Evolutionary conservation across 2,888 invertebrate species (phyloP).

Genomic region (Himalopsyche japonica): DNA sequence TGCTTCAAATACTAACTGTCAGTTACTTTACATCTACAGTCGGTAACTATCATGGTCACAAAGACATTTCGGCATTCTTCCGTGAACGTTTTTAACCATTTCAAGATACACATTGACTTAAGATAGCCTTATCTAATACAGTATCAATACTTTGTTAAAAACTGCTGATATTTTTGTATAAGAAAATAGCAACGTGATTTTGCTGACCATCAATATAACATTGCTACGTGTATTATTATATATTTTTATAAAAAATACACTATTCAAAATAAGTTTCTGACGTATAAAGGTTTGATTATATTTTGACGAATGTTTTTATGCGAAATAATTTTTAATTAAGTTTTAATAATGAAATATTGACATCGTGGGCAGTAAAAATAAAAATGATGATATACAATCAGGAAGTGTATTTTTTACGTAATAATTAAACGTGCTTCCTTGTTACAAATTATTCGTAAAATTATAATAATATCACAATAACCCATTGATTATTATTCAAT

Average conservation of each 20-base stretch:
- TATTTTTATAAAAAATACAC: too few relatives aligned
- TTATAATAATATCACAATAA: not conserved
- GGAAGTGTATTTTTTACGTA: not conserved
- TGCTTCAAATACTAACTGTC: not conserved
- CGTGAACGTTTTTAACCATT: not conserved
- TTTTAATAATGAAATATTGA: not conserved
- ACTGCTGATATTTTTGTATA: too few relatives aligned
- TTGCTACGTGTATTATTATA: too few relatives aligned
- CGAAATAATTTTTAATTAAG: not conserved
- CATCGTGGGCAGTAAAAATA: not conserved
- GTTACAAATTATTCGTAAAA: not conserved
- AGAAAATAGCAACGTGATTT: too few relatives aligned
- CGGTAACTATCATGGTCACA: not conserved
- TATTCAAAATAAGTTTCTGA: too few relatives aligned
- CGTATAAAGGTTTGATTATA: too few relatives aligned
- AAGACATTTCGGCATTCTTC: not conserved
- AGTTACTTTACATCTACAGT: not conserved
- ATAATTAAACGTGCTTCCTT: not conserved
- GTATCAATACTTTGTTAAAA: too few relatives aligned
- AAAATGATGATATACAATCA: not conserved
- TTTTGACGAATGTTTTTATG: not conserved
- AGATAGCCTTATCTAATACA: too few relatives aligned
- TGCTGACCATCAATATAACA: too few relatives aligned
- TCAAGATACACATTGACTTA: not conserved
- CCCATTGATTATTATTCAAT: not conserved